These are phyloP conservation scores for Bufotes viridis DNA, from an alignment of 2,797 vertebrate genomes.

Conservation along the genomic window DNA sequence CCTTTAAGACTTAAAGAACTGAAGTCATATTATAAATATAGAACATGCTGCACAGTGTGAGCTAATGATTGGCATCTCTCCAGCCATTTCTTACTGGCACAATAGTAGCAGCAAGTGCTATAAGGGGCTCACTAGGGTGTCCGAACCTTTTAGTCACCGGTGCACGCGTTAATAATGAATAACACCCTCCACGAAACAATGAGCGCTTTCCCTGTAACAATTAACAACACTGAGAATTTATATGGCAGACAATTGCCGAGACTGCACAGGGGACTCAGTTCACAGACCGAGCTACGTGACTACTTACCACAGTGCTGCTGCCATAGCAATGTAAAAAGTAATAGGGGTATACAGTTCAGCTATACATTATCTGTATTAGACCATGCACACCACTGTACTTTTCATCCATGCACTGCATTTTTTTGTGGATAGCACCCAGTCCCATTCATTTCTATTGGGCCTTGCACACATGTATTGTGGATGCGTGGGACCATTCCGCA, in stretches of 20 bases:
- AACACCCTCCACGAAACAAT: constrained; percentile 40
- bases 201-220: constrained; percentile 29
- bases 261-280: background rate
- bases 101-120: constrained; percentile 23
- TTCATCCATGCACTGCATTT: too few relatives aligned
- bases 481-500: too few relatives aligned
- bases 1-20: background rate
- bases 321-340: background rate
- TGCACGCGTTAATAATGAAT: constrained; percentile 21
- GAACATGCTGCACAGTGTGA: background rate
- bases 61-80: constrained; percentile 26
- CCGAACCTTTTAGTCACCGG: background rate
- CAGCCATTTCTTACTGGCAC: constrained; percentile 28
- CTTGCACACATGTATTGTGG: too few relatives aligned
- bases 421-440: too few relatives aligned
- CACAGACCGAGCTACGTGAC: constrained; percentile 33
- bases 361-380: too few relatives aligned
- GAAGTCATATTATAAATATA: constrained; percentile 29
- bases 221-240: background rate
- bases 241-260: background rate
- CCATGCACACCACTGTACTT: too few relatives aligned
- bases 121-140: constrained; percentile 13
- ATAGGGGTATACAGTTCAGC: too few relatives aligned
- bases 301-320: background rate
- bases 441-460: too few relatives aligned